Evolutionary conservation across 2,797 vertebrate species (phyloP).

Genomic region (Tympanoctomys barrerae): DNA sequence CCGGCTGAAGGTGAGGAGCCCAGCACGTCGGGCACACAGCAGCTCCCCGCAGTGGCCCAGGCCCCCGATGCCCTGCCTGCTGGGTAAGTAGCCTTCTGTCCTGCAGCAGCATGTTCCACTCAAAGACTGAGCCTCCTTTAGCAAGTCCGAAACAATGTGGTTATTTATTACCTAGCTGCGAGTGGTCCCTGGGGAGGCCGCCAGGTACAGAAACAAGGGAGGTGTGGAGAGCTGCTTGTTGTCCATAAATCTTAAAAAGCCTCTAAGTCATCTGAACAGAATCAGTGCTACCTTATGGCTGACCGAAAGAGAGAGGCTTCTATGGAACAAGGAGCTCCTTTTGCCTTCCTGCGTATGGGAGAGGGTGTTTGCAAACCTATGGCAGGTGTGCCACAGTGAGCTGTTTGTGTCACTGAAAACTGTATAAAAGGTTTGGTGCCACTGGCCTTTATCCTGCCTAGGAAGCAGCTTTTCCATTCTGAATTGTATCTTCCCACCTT

Average conservation of each 20-base stretch:
- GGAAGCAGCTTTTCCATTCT: slow-evolving; percentile 35
- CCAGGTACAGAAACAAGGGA: neutral
- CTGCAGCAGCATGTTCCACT: neutral
- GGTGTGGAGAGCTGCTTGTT: slow-evolving; percentile 49
- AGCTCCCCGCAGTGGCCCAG: slow-evolving; percentile 83
- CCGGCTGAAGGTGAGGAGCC: slow-evolving; percentile 87
- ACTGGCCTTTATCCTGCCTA: neutral
- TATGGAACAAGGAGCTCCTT: slow-evolving; percentile 67
- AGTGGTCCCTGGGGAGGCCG: slow-evolving; percentile 25
- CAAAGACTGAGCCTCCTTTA: neutral
- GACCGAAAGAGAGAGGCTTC: slow-evolving; percentile 28
- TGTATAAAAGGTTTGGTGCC: neutral
- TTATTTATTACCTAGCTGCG: slow-evolving; percentile 48
- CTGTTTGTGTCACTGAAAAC: neutral
- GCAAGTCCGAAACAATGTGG: neutral
- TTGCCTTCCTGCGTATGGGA: neutral
- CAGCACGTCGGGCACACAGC: slow-evolving; percentile 80
- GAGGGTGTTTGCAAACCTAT: neutral
- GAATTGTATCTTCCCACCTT: neutral
- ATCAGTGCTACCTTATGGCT: slow-evolving; percentile 79
- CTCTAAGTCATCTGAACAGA: slow-evolving; percentile 50
- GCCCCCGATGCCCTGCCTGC: slow-evolving; percentile 92
- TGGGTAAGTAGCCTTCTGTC: slow-evolving; percentile 90
- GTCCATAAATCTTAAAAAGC: slow-evolving; percentile 67
- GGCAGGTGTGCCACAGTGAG: neutral